Evolutionary conservation across 2,797 vertebrate genomes (phyloP).

Genomic region (Myotis daubentonii): DNA sequence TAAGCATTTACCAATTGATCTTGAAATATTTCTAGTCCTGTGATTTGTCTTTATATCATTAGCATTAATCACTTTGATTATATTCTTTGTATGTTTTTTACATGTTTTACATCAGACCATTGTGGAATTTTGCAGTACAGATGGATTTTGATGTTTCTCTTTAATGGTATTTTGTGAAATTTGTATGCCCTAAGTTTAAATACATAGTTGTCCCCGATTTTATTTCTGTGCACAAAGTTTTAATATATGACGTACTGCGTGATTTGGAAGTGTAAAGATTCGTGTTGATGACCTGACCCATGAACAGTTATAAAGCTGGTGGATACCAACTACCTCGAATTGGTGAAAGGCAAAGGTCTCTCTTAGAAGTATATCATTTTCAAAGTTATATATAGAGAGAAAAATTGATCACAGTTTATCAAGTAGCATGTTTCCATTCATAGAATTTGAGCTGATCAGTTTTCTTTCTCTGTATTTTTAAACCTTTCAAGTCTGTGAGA

Average conservation of each 20-base stretch:
- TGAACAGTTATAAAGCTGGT: slow-evolving; percentile 77
- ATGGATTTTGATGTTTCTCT: slow-evolving; percentile 83
- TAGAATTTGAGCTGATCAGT: slow-evolving; percentile 35
- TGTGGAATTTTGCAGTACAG: slow-evolving; percentile 84
- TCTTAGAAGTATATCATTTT: slow-evolving; percentile 73
- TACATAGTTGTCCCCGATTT: slow-evolving; percentile 78
- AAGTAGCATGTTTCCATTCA: slow-evolving; percentile 76
- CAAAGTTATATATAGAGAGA: slow-evolving; percentile 65
- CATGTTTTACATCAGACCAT: slow-evolving; percentile 79
- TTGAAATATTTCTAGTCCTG: slow-evolving; percentile 83
- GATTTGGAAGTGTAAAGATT: slow-evolving; percentile 83
- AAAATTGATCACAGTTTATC: slow-evolving; percentile 61
- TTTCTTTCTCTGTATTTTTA: slow-evolving; percentile 61
- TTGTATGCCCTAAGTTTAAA: slow-evolving; percentile 84
- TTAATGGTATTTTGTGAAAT: slow-evolving; percentile 85
- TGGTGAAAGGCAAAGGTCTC: slow-evolving; percentile 79
- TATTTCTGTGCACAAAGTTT: slow-evolving; percentile 86
- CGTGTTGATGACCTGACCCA: slow-evolving; percentile 78
- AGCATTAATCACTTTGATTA: slow-evolving; percentile 85
- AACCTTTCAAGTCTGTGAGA: background rate
- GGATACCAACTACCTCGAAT: slow-evolving; percentile 86
- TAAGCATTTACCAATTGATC: slow-evolving; percentile 83
- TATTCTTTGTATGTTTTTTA: slow-evolving; percentile 80
- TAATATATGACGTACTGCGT: slow-evolving; percentile 86
- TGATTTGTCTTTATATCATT: slow-evolving; percentile 87